A percentile compares a stretch with the other conserved stretches of the same genome.
These are phyloP conservation scores for Halictus ligatus DNA, from an alignment of 2,888 invertebrate genomes.

Conservation along the genomic window DNA sequence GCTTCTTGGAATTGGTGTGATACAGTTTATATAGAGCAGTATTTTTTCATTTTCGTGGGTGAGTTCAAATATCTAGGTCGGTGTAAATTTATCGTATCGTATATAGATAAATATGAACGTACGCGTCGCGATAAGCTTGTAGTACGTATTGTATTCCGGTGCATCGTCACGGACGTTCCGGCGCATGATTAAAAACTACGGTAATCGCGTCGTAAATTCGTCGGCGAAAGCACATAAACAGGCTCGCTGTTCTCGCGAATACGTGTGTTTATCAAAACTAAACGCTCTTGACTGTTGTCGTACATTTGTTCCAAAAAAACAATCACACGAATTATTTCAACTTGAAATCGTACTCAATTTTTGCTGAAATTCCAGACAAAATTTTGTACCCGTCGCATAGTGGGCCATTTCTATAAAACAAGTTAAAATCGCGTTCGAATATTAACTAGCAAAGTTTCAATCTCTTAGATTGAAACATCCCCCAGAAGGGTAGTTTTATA, in stretches of 20 bases:
- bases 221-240: neutral
- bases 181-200: neutral
- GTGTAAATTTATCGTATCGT: neutral
- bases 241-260: neutral
- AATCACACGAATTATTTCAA: neutral
- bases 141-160: neutral
- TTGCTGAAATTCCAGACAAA: neutral
- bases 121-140: neutral
- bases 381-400: too few relatives aligned
- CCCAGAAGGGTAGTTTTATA: too few relatives aligned
- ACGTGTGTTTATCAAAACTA: neutral
- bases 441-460: too few relatives aligned
- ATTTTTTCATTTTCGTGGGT: neutral
- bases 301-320: neutral
- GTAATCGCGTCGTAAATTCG: neutral
- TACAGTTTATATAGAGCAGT: neutral
- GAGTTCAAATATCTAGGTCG: neutral
- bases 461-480: too few relatives aligned
- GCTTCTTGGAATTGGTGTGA: neutral
- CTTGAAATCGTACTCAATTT: neutral
- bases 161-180: neutral
- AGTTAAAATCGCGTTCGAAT: too few relatives aligned
- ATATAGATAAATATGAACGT: neutral
- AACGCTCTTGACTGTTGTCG: neutral
- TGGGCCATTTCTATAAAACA: too few relatives aligned